These are phyloP conservation scores for Strongylocentrotus purpuratus DNA, from an alignment of 35 echinoderm and acorn worm species.

Conservation along the genomic window DNA sequence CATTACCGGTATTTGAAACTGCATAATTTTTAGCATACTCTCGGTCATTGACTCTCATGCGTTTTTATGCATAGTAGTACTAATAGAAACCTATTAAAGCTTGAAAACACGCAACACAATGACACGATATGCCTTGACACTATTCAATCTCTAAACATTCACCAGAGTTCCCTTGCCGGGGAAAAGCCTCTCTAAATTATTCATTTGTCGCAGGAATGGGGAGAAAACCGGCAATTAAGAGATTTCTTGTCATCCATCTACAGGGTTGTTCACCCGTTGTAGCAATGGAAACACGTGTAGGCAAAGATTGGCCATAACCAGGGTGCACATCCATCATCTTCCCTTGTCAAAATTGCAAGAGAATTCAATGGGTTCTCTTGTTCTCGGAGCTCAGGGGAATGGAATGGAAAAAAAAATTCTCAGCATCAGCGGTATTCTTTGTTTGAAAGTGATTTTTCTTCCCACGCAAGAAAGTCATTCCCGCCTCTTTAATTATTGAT, in stretches of 20 bases:
- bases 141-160: background rate
- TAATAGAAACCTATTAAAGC: background rate
- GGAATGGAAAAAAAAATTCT: background rate
- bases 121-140: background rate
- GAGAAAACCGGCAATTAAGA: conserved; percentile 24
- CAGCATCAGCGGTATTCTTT: background rate
- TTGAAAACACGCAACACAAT: background rate
- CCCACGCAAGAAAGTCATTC: background rate
- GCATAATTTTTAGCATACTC: background rate
- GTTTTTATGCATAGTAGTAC: background rate
- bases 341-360: background rate
- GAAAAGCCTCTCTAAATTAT: background rate
- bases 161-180: background rate
- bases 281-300: background rate
- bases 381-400: background rate
- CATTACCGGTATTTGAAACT: background rate
- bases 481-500: background rate
- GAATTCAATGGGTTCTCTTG: background rate
- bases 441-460: background rate
- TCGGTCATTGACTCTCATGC: background rate
- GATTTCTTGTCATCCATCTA: conserved; percentile 10
- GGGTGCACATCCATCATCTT: background rate
- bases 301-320: background rate
- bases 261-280: background rate
- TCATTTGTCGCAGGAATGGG: conserved; percentile 4